Percentiles rank a stretch among this genome's conserved stretches.
phyloP scores from a whole-genome alignment of 2,888 invertebrate genomes.

The Ectobius pallidus region DNA sequence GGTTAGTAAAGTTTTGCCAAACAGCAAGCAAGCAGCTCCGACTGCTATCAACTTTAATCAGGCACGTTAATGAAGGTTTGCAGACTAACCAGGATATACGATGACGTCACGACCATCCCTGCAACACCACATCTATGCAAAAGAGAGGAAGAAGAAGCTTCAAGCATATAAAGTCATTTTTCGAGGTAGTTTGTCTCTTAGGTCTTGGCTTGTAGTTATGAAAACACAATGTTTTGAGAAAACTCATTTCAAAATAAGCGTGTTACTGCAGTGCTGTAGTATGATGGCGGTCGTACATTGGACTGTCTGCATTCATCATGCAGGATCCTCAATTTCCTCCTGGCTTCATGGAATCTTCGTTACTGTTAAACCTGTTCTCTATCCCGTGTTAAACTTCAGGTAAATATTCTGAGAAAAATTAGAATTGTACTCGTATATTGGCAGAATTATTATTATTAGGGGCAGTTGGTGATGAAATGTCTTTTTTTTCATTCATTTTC shows the following conservation, averaged over 20 bases:
- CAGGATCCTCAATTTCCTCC: too few species aligned
- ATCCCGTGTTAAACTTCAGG: too few species aligned
- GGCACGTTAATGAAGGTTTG: slow-evolving; percentile 49
- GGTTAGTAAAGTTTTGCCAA: slow-evolving; percentile 18
- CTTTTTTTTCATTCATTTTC: too few species aligned
- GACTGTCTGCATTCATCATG: not conserved
- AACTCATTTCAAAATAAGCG: slow-evolving; percentile 30
- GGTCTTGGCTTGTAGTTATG: slow-evolving; percentile 23
- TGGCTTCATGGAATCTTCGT: too few species aligned
- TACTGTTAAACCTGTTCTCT: too few species aligned
- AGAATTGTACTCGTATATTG: too few species aligned
- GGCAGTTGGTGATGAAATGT: too few species aligned
- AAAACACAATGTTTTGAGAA: slow-evolving; percentile 24
- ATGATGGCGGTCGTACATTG: not conserved
- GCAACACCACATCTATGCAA: slow-evolving; percentile 16
- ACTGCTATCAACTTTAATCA: slow-evolving; percentile 46
- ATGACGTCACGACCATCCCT: slow-evolving; percentile 24
- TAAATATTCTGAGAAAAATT: too few species aligned
- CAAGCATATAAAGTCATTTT: slow-evolving; percentile 29
- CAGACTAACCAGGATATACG: slow-evolving; percentile 37
- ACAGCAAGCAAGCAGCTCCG: slow-evolving; percentile 2
- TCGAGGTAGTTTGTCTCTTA: slow-evolving; percentile 20
- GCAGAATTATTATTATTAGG: too few species aligned
- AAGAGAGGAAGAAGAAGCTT: slow-evolving; percentile 1
- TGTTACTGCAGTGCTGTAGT: too few species aligned